A percentile compares a stretch with the other conserved stretches of the same genome.
These are phyloP conservation scores for Girardia tigrina DNA, from an alignment of 2,888 invertebrate species.

Conservation along the genomic window DNA sequence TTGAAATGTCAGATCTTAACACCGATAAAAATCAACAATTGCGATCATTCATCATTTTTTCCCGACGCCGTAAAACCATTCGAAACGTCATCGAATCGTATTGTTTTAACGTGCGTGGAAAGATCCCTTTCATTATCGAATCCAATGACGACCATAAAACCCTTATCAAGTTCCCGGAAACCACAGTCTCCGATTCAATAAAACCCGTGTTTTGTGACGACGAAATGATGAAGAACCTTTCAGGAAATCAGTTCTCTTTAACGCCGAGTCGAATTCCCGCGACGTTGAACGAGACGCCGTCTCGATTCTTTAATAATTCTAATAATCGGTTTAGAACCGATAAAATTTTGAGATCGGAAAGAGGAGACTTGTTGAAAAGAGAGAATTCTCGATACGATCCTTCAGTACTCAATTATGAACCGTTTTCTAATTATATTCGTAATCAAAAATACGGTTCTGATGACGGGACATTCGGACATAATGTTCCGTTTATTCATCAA, in stretches of 20 bases:
- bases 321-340: background rate
- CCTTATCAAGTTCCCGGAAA: background rate
- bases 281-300: background rate
- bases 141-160: background rate
- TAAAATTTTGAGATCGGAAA: background rate
- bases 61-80: background rate
- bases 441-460: background rate
- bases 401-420: background rate
- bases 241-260: too few relatives aligned
- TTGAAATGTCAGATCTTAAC: background rate
- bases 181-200: background rate
- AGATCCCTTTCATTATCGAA: background rate
- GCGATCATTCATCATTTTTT: background rate
- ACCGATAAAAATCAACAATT: background rate
- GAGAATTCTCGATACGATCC: background rate
- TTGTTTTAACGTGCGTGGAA: background rate
- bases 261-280: background rate
- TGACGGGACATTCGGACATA: background rate
- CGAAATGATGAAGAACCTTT: too few relatives aligned
- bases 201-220: too few relatives aligned
- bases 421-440: constrained; percentile 13
- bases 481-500: background rate
- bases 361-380: background rate
- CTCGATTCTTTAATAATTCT: background rate
- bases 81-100: background rate